Conservation (phyloP, 2,797 vertebrate species). For the Pipistrellus pygmaeus region DNA sequence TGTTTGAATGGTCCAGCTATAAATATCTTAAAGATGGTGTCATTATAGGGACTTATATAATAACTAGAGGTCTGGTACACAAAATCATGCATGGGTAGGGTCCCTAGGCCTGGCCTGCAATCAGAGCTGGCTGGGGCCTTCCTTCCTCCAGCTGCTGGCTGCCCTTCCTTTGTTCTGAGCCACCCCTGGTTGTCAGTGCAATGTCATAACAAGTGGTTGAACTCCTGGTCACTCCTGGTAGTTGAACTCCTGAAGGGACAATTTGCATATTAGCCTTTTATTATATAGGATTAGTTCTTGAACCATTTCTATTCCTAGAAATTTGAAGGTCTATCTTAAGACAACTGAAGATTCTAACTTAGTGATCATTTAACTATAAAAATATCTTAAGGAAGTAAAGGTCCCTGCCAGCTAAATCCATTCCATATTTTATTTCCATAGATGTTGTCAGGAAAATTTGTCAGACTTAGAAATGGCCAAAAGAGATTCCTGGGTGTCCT, state of each 20-base stretch:
- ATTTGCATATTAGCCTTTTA: too few relatives aligned
- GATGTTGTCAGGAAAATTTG: not conserved
- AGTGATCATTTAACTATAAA: not conserved
- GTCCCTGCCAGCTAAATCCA: not conserved
- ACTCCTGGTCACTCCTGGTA: too few relatives aligned
- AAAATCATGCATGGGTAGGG: too few relatives aligned
- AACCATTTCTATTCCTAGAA: not conserved
- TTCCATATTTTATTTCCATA: slow-evolving; percentile 14
- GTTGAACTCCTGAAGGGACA: too few relatives aligned
- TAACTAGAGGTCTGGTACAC: not conserved
- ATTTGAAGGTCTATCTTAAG: not conserved
- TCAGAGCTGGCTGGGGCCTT: too few relatives aligned
- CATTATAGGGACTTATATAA: not conserved
- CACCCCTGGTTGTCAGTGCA: too few relatives aligned
- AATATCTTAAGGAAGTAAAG: not conserved
- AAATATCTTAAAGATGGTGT: not conserved
- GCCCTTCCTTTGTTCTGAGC: too few relatives aligned
- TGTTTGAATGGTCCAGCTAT: not conserved
- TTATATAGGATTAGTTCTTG: not conserved
- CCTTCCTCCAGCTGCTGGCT: too few relatives aligned
- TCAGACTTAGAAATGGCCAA: not conserved
- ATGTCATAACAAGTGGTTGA: too few relatives aligned
- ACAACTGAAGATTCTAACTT: slow-evolving; percentile 1
- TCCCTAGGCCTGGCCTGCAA: too few relatives aligned
- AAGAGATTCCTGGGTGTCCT: not conserved